Conservation (phyloP, 1,140 invertebrate genomes). For the Drosophila orena region DNA sequence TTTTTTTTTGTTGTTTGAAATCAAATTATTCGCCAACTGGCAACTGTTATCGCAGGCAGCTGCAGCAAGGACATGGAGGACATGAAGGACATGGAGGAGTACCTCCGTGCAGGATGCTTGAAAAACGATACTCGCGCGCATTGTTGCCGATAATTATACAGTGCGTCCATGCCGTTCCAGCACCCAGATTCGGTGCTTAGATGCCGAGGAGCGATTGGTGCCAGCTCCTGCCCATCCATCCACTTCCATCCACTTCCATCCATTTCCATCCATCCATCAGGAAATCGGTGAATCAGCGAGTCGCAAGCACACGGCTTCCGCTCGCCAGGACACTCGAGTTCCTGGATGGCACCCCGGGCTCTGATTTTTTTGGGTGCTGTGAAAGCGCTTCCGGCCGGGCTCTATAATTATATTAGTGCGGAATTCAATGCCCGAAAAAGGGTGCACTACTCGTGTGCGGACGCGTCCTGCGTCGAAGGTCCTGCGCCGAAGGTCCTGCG, state of each 20-base stretch:
- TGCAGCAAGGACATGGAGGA: slow-evolving; percentile 24
- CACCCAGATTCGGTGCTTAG: slow-evolving; percentile 15
- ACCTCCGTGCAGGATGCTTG: slow-evolving; percentile 68
- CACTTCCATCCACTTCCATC: no score
- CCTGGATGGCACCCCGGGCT: slow-evolving; percentile 35
- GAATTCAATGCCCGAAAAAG: slow-evolving; percentile 54
- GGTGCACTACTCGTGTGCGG: slow-evolving; percentile 30
- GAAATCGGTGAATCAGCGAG: slow-evolving; percentile 5
- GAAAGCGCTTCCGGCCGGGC: slow-evolving; percentile 76
- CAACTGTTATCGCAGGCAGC: slow-evolving; percentile 51
- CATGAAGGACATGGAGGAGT: no score
- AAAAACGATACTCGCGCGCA: slow-evolving; percentile 72
- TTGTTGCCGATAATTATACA: slow-evolving; percentile 73
- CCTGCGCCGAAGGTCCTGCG: slow-evolving; percentile 41
- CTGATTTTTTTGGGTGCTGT: slow-evolving; percentile 53
- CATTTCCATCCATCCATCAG: slow-evolving; percentile 48
- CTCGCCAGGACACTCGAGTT: slow-evolving; percentile 45
- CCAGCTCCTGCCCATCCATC: slow-evolving; percentile 2
- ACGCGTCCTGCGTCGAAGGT: slow-evolving; percentile 12
- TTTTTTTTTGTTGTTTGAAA: slow-evolving; percentile 27
- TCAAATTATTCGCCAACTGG: slow-evolving; percentile 64
- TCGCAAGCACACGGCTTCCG: slow-evolving; percentile 55
- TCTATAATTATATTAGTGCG: slow-evolving; percentile 80
- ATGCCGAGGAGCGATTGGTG: slow-evolving; percentile 20
- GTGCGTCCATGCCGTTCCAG: slow-evolving; percentile 38